Conservation (phyloP, 2,888 invertebrate species). For the Coelogynopora nodosa region DNA sequence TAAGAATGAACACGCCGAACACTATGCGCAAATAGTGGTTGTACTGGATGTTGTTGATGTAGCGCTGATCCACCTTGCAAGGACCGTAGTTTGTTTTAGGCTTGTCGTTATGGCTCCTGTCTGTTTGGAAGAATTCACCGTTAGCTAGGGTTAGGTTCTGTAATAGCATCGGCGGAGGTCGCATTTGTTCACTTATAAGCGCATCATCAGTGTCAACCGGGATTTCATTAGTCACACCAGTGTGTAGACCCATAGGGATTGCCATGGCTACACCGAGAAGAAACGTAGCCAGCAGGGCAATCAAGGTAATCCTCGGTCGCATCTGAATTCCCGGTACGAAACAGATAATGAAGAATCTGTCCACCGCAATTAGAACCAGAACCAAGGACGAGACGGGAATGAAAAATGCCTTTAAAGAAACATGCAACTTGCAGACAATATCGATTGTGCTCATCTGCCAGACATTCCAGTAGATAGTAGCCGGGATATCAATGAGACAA, state of each 20-base stretch:
- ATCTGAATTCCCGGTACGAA: conserved; percentile 48
- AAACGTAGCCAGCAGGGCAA: conserved; percentile 49
- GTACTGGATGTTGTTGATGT: background rate
- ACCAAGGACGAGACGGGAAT: conserved; percentile 52
- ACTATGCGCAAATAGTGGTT: conserved; percentile 49
- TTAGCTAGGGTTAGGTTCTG: background rate
- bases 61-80: background rate
- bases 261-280: conserved; percentile 49
- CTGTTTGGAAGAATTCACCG: background rate
- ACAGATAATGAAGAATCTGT: conserved; percentile 53
- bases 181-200: too few species aligned
- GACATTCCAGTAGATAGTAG: conserved; percentile 50
- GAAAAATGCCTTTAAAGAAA: conserved; percentile 50
- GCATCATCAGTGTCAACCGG: background rate
- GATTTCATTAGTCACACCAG: conserved; percentile 46
- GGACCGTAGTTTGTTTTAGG: background rate
- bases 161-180: background rate
- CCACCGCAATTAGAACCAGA: conserved; percentile 53
- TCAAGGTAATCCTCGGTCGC: conserved; percentile 44
- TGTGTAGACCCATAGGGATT: conserved; percentile 51
- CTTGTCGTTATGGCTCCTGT: background rate
- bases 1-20: conserved; percentile 48
- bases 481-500: conserved; percentile 52
- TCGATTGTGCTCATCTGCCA: conserved; percentile 51
- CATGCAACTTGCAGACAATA: conserved; percentile 51